phyloP scores from a whole-genome alignment of 35 echinoderm and acorn worm species.

The Heliocidaris tuberculata region DNA sequence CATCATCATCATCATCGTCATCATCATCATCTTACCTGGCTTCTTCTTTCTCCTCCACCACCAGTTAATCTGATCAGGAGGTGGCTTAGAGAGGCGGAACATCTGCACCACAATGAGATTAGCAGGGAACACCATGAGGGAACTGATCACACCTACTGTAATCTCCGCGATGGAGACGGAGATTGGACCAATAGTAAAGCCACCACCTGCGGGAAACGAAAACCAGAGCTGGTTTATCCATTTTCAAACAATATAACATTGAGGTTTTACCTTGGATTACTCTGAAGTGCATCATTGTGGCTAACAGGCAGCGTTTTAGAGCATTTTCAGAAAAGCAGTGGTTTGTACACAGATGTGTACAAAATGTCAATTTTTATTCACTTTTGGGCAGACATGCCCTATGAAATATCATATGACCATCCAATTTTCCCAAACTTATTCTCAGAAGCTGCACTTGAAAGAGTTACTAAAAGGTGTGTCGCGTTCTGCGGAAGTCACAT shows the following conservation, averaged over 20 bases:
- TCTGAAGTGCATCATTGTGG: too few relatives aligned
- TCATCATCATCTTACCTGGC: slow-evolving; percentile 16
- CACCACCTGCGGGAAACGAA: not conserved
- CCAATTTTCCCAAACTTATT: too few relatives aligned
- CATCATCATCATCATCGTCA: not conserved
- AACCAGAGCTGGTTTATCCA: not conserved
- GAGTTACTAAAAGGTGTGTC: too few relatives aligned
- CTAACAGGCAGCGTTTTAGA: too few relatives aligned
- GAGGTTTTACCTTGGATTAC: too few relatives aligned
- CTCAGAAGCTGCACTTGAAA: too few relatives aligned
- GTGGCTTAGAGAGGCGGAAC: slow-evolving; percentile 76
- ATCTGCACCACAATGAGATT: slow-evolving; percentile 88
- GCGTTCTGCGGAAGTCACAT: too few relatives aligned
- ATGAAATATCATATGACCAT: too few relatives aligned
- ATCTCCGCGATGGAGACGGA: slow-evolving; percentile 77
- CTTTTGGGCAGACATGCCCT: too few relatives aligned
- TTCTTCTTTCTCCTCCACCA: slow-evolving; percentile 68
- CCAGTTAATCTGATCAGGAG: slow-evolving; percentile 68
- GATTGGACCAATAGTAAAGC: slow-evolving; percentile 78
- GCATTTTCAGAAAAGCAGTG: too few relatives aligned
- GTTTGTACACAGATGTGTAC: too few relatives aligned
- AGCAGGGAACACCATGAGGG: slow-evolving; percentile 87
- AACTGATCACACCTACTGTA: slow-evolving; percentile 85
- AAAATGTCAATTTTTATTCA: too few relatives aligned
- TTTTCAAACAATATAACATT: not conserved